Base-by-base conservation (phyloP, 2,888 invertebrate genomes). In the Epinotia brunnichana region DNA sequence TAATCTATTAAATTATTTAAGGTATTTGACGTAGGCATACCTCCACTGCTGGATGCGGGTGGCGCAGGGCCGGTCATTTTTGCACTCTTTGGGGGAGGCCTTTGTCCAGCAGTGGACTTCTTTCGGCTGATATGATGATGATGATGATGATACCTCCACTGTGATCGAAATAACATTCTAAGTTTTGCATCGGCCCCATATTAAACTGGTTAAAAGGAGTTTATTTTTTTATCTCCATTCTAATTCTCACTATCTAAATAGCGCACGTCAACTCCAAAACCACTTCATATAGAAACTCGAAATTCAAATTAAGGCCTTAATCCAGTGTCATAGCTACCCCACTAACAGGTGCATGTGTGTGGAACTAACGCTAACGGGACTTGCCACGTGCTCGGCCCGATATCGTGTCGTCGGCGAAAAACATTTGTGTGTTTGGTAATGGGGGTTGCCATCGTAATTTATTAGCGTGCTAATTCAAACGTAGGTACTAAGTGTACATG, bases 271-370 rank as follows among this genome's bases (percentile, higher is more conserved):
- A 53, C 13, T n/a, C 10, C 61, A 68, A 66, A 73, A 68, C 48
- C 48, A 70, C 63, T 75, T 48, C 66, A 70, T 70, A 64, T 35
- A 56, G 68, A 74, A 70, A 78, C 79, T 81, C 75, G 79, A 77
- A 83, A 84, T 86, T 85, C 80, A 84, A 87, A 88, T 86, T 80
- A 83, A 83, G 81, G 80, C 79, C 78, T 78, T 76, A 51, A 80
- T 81, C 79, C 79, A 82, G 81, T 82, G 80, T 78, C 83, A 79
- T 17, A 74, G 79, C 81, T 77, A 78, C 80, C 80, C 85, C 83
- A 80, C 84, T 86, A 87, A 83, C 75, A 76, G 77, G 81, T 81
- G 85, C 88, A 89, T 88, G 87, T 89, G 89, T 86, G 86, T 86
- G 87, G 85, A 80, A 87, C 88, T 87, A 89, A 89, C 86, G 78